These are phyloP conservation scores for Myiopsitta monachus DNA, from an alignment of 2,113 vertebrate species.

Conservation along the genomic window DNA sequence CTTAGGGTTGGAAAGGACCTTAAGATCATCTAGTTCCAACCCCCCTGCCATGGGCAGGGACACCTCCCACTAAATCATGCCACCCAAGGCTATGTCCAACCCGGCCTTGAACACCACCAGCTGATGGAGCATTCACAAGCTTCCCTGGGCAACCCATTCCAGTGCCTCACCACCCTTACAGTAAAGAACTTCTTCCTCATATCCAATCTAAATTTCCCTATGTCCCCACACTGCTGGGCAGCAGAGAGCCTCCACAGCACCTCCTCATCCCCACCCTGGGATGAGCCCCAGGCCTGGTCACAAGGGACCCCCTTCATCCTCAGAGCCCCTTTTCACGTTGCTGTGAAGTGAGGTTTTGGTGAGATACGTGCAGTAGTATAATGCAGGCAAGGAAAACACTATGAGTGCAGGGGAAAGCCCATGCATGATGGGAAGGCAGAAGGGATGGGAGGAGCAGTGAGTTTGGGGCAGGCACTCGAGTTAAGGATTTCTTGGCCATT, in stretches of 20 bases:
- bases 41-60: no score
- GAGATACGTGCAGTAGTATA: background rate
- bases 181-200: no score
- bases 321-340: fast-evolving
- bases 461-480: background rate
- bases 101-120: no score
- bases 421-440: background rate
- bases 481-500: slow-evolving; percentile 25
- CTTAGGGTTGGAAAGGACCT: no score
- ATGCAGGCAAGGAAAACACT: background rate
- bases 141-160: no score
- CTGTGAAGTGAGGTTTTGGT: background rate
- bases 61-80: no score
- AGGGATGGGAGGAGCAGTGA: background rate
- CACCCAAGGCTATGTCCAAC: no score
- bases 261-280: background rate
- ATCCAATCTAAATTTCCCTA: no score
- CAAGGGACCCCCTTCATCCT: background rate
- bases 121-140: no score
- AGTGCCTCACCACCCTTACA: no score
- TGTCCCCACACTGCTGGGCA: fast-evolving
- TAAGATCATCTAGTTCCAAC: no score
- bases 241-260: background rate
- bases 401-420: background rate
- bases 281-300: background rate